Base-by-base conservation (phyloP, 1,140 invertebrate genomes). In the Oncopodura yosiiana region DNA sequence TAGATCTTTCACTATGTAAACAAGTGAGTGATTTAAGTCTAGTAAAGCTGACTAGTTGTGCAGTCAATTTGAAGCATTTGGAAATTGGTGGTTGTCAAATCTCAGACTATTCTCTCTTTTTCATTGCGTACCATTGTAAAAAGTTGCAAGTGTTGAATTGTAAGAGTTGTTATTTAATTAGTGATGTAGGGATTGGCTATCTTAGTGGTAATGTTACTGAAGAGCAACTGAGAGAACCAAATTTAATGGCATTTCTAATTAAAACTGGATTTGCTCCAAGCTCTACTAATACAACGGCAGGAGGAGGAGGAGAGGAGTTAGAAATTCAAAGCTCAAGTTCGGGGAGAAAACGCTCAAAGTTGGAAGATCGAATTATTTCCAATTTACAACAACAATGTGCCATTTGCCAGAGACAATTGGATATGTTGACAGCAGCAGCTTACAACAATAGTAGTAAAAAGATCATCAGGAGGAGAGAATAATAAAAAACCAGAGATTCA, bases 1-100 rank as follows among this genome's bases (percentile, higher is more conserved):
- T 30, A n/a, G 87, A 95, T 69, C 74, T 96, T 11, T 91, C 87
- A 3, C 74, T 95, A 41, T 96, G 93, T 73, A 96, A 96, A 71
- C 90, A 94, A 73, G 82, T 95, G 18, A 90, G 87, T 1, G 91
- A 95, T 70, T 80, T 79, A 1, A 84, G 86, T 24, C 74, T 94
- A 16, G 49, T 16, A 2, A 4, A 42, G n/a, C 50, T 57, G 9
- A 27, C 42, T 3, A 30, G 3, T 3, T 14, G 21, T 19, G 49
- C 55, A 1, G n/a, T 93, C n/a, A 92, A 92, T 69, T 74, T 95
- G 14, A 86, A 93, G 68, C 80, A 81, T 1, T 73, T 95, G 16
- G 87, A 94, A 64, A 71, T 95, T 18, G 89, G 89, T 14, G 92
- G 93, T 1, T 82, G 81, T 62, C 87, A 90, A 67, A 81, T 96